Evolutionary conservation across 2,113 vertebrate species (phyloP), one percentile per base, ranked within the genome.

Genomic region (Polypterus senegalus): DNA sequence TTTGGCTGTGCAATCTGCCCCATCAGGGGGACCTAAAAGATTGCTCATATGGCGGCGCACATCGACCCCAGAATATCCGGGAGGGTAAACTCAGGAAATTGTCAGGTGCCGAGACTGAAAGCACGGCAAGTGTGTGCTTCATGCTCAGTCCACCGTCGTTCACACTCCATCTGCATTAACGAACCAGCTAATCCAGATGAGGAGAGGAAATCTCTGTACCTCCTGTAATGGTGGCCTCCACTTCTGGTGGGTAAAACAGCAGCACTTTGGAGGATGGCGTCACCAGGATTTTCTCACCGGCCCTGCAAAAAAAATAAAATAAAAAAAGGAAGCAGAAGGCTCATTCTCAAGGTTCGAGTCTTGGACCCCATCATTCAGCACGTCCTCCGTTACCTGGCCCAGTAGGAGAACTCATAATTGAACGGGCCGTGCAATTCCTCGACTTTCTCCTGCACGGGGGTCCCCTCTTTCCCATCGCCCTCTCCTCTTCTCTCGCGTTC

Each of bases 261-360:
- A 99, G 84, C 66, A 98, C 92, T 75, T 92, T 96, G 9, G 95
- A 98, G 1, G 93, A 95, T 0, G 96, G 95, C 0, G 89, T 97
- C 47, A 99, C 93, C 1, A 91, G 93, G 72, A 98, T 89, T 76
- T 88, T 97, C 79, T 99, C 96, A 68, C 95, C 94, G 68, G 95
- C 92, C 66, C 95, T 98, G 64, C 6, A 71, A 67, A 8, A 55
- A 57, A 55, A 71, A 53, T 9, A 63, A 1, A 75, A 27, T 27
- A 27, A 27, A 46, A 10, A 46, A 46, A 10, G 63, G 46, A 5
- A 64, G 55, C 0, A 1, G 27, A 54, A 49, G 49, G 5, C 48
- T 27, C 61, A 57, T 9, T 51, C 7, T 0, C 7, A 3, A 5
- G 4, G 4, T 0, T 5, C 6, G 4, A 1, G 48, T 27, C 3